A percentile compares a stretch with the other conserved stretches of the same genome.
phyloP scores from a whole-genome alignment of 2,113 vertebrate genomes.

The Melanocharis versteri region DNA sequence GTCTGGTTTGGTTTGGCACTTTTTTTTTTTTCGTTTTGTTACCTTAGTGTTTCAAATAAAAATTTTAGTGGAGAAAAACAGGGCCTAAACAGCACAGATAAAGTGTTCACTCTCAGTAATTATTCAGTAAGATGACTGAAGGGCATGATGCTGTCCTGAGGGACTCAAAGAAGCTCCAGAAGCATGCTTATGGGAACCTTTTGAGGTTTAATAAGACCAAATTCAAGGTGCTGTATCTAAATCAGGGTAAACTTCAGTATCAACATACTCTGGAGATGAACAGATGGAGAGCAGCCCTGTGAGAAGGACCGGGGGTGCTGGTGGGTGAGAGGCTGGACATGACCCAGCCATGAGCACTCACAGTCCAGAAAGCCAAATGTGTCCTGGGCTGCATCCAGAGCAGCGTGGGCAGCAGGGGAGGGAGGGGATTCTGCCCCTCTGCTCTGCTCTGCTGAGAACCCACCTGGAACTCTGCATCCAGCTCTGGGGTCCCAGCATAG shows the following conservation, averaged over 20 bases:
- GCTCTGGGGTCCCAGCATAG: too few species aligned
- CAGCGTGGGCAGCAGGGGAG: neutral
- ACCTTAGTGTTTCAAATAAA: neutral
- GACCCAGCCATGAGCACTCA: neutral
- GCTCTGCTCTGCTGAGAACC: neutral
- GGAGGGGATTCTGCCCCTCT: neutral
- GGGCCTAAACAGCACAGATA: neutral
- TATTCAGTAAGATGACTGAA: neutral
- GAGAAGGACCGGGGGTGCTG: neutral
- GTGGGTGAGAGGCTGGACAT: neutral
- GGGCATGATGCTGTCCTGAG: neutral
- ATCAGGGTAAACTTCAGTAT: neutral
- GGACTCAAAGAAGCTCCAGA: neutral
- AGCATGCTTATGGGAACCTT: too few species aligned
- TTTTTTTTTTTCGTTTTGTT: neutral
- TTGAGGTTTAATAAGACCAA: neutral
- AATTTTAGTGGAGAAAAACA: fast-evolving
- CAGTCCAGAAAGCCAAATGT: neutral
- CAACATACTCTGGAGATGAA: neutral
- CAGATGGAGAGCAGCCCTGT: neutral
- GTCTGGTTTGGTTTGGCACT: neutral
- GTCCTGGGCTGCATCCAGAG: neutral
- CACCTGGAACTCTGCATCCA: neutral
- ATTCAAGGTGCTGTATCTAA: neutral
- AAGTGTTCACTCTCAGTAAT: neutral